Evolutionary conservation across 2,113 vertebrate genomes (phyloP).

Genomic region (Penelope pileata): DNA sequence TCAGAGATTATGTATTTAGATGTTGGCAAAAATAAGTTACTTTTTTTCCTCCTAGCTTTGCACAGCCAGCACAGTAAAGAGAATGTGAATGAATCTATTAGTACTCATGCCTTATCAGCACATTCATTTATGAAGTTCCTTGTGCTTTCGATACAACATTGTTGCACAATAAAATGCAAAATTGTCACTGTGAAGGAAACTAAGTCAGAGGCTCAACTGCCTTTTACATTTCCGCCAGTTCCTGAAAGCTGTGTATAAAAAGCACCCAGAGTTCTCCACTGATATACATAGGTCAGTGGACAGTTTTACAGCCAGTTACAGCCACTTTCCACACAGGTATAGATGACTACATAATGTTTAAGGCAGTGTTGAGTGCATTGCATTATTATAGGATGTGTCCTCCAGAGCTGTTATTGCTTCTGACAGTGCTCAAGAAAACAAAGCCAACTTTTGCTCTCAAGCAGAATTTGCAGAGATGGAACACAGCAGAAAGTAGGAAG

Average conservation of each 20-base stretch:
- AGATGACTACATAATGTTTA: not conserved
- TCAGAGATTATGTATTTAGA: not conserved
- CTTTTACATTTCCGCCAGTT: not conserved
- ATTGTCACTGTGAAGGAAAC: not conserved
- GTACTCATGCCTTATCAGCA: not conserved
- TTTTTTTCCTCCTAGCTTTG: not conserved
- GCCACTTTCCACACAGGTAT: not conserved
- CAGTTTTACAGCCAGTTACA: slow-evolving; percentile 16
- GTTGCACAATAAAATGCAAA: not conserved
- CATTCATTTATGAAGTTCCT: not conserved
- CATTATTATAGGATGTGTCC: not conserved
- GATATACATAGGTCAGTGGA: not conserved
- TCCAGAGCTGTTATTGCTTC: not conserved
- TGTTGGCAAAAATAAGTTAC: not conserved
- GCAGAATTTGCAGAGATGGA: not conserved
- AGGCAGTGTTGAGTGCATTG: not conserved
- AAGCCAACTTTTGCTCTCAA: not conserved
- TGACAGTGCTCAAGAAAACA: slow-evolving; percentile 31
- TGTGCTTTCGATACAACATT: not conserved
- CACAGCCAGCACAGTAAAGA: not conserved
- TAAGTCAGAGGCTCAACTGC: not conserved
- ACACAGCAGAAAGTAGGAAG: not conserved
- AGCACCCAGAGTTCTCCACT: not conserved
- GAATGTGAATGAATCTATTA: slow-evolving; percentile 1
- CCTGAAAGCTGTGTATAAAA: not conserved